Evolutionary conservation across 1,140 invertebrate species (phyloP), one percentile per base, ranked within the genome.

Genomic region (Drosophila tristis): DNA sequence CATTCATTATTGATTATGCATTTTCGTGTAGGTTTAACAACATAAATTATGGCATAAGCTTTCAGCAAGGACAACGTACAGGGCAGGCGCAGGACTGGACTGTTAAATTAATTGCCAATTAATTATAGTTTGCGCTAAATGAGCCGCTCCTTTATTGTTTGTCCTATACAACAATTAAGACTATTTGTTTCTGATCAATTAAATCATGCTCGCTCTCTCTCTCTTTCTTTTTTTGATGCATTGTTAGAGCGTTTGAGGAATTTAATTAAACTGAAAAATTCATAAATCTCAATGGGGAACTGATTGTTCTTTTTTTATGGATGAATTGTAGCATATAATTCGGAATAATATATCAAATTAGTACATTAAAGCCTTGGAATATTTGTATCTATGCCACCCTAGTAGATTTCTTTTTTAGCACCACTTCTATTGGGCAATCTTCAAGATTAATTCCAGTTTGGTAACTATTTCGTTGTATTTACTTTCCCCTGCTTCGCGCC

Each of bases 91-190:
- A 51, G 43, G 48, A 51, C 35, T 47, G 59, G 70, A 61, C 63
- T 44, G 47, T 76, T 68, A 58, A 80, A 85, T 85, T 85, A 85
- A 80, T 80, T 80, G 63, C 45, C 67, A 56, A 85, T 85, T 80
- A 85, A 85, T 84, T 66, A 82, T 71, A 78, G 57, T 78, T 82
- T 71, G 58, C 59, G 70, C 70, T 78, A 67, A 78, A 78, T 68
- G 64, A 53, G 50, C 58, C 23, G 51, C 39, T 48, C 45, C 49
- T 16, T 60, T 58, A 51, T 74, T 65, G 74, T 55, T 65, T 65
- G 49, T 58, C 60, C 68, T 47, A 72, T 11, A 72, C 60, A 64
- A 73, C 54, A 71, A 71, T 81, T 73, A 66, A 67, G 48, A 49
- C 51, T 58, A 61, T 67, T 74, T 58, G 51, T 76, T 59, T 56